Base-by-base conservation (phyloP, 2,113 vertebrate species). In the Labeo rohita region DNA sequence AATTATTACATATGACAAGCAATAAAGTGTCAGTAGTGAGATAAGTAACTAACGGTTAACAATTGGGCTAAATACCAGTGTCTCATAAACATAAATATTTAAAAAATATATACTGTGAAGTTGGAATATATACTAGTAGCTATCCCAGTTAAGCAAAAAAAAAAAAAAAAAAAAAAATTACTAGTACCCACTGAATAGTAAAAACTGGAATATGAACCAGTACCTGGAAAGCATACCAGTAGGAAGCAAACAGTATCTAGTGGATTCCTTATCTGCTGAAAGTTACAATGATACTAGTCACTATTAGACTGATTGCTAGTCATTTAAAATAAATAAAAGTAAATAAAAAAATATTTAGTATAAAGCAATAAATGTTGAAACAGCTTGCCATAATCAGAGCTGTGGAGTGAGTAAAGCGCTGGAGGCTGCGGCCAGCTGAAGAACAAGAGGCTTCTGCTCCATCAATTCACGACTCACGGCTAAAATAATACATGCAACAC, bases 391-490 rank as follows among this genome's bases (percentile, higher is more conserved):
- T 36, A 54, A 21, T 54, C 23, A 77, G 68, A 72, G 75, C 75
- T 77, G 74, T 77, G 28, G 75, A 1, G 73, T 43, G 73, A 61
- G 56, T 63, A 66, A 81, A 81, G 21, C 78, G 39, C 75, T 77
- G 75, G 78, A 81, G 79, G 61, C 79, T 81, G 59, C 61, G 61
- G 79, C 12, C 61, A 50, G 61, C 56, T 63, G 45, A 39, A 78
- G 23, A 78, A 39, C 76, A 39, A 34, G 50, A 81, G 21, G 13
- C 11, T 63, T 63, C 11, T 47, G n/a, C n/a, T 63, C 21, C 56
- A 59, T 63, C 56, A 50, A 15, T 81, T 81, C 79, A 65, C 79
- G 56, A 49, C 79, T 66, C 59, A 18, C 9, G 79, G 13, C 43
- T 66, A 10, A 81, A 66, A 81, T 66, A 0, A 81, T 8, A 66